Percentiles rank a stretch among this genome's conserved stretches.
Conservation (phyloP, 2,113 vertebrate species). For the Cyprinodon tularosa region DNA sequence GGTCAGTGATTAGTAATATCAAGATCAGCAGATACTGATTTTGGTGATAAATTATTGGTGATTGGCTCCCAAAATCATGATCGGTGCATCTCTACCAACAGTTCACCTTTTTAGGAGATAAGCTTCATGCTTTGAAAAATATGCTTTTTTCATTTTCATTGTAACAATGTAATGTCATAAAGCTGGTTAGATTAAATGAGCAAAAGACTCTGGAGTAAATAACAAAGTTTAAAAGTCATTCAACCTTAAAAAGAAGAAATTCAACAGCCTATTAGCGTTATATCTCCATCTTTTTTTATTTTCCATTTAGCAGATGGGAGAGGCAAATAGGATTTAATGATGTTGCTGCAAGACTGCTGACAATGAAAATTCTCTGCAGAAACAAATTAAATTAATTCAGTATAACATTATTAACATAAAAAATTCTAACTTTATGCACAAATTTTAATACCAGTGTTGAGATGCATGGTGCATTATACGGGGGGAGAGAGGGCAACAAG, state of each 20-base stretch:
- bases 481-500: conserved; percentile 40
- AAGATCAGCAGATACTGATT: no score
- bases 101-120: no score
- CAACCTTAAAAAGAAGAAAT: neutral
- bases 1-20: no score
- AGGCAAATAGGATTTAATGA: conserved; percentile 44
- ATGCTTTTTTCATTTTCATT: neutral
- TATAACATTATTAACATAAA: conserved; percentile 44
- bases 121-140: no score
- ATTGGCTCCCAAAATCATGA: no score
- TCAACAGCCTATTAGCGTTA: neutral
- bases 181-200: neutral
- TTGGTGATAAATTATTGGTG: no score
- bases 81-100: no score
- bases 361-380: conserved; percentile 50
- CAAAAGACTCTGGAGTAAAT: neutral
- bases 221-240: neutral
- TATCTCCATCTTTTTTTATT: conserved; percentile 15
- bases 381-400: conserved; percentile 52
- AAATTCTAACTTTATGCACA: conserved; percentile 55
- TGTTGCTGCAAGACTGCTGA: conserved; percentile 45
- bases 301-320: conserved; percentile 28
- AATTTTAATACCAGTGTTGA: conserved; percentile 46
- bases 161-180: neutral
- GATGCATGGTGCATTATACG: conserved; percentile 34